phyloP scores from a whole-genome alignment of 1,140 invertebrate genomes.

The Caenorhabditis brenneri region DNA sequence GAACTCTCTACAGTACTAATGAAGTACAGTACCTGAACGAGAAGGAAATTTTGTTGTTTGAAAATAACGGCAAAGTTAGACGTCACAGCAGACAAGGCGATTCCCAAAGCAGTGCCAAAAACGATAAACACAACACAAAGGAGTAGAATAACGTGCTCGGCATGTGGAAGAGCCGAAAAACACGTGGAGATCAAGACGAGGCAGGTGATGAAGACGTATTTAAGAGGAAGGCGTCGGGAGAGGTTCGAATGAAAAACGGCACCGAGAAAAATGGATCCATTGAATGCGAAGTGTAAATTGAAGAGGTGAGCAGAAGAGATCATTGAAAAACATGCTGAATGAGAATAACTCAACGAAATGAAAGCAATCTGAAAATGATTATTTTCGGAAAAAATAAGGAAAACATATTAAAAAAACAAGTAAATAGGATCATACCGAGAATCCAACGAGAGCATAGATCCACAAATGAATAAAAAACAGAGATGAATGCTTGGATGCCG shows the following conservation, averaged over 20 bases:
- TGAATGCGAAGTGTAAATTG: constrained; percentile 28
- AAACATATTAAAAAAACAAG: neutral
- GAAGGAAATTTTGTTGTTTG: neutral
- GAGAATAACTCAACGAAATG: constrained; percentile 18
- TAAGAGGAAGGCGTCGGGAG: neutral
- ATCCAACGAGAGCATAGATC: constrained; percentile 11
- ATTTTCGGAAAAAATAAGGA: too few species aligned
- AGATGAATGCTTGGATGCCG: neutral
- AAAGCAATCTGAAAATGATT: constrained; percentile 10
- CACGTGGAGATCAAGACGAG: neutral
- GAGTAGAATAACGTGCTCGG: neutral
- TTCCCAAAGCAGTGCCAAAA: constrained; percentile 21
- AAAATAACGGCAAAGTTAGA: neutral
- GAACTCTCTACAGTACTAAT: too few species aligned
- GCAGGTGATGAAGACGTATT: constrained; percentile 17
- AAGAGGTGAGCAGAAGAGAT: constrained; percentile 11
- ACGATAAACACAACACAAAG: constrained; percentile 10
- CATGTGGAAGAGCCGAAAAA: neutral
- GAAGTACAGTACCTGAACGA: constrained; percentile 10
- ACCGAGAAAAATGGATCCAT: neutral
- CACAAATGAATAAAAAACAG: neutral
- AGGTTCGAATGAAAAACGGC: constrained; percentile 17
- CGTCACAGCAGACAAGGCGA: neutral
- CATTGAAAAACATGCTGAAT: constrained; percentile 11
- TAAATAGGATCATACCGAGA: neutral